Conservation (phyloP, 2,113 vertebrate genomes). For the Muscicapa adusta region DNA sequence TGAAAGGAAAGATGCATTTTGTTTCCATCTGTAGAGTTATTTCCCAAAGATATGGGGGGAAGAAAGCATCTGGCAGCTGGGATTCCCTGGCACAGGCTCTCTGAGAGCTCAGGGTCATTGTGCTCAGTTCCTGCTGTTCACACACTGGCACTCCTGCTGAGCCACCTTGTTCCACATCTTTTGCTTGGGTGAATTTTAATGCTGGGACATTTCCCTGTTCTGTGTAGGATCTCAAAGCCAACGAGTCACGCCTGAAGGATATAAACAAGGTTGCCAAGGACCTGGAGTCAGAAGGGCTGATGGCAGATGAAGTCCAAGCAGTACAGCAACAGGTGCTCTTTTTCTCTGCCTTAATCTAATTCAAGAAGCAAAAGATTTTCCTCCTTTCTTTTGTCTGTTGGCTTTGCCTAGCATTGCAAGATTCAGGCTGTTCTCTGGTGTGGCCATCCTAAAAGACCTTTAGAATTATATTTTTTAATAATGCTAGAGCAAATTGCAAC, state of each 20-base stretch:
- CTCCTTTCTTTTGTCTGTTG: neutral
- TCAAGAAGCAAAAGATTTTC: neutral
- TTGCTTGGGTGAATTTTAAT: neutral
- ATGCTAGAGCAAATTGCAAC: neutral
- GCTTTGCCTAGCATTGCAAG: neutral
- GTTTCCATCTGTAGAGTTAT: neutral
- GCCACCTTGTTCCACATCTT: neutral
- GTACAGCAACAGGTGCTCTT: slow-evolving; percentile 85
- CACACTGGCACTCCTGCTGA: neutral
- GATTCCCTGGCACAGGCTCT: neutral
- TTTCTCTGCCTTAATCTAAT: neutral
- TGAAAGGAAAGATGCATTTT: neutral
- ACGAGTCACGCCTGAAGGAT: slow-evolving; percentile 95
- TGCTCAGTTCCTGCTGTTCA: neutral
- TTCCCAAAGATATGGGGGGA: fast-evolving
- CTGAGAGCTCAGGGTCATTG: neutral
- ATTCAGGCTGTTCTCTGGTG: neutral
- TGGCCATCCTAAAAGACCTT: neutral
- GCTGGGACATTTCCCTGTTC: neutral
- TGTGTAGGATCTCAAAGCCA: slow-evolving; percentile 92
- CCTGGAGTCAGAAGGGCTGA: slow-evolving; percentile 94
- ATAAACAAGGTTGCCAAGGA: slow-evolving; percentile 96
- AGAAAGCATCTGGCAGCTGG: neutral
- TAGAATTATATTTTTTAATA: neutral
- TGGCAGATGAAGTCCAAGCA: slow-evolving; percentile 91